Conservation (phyloP, 2,797 vertebrate species). For the Glossophaga mutica region DNA sequence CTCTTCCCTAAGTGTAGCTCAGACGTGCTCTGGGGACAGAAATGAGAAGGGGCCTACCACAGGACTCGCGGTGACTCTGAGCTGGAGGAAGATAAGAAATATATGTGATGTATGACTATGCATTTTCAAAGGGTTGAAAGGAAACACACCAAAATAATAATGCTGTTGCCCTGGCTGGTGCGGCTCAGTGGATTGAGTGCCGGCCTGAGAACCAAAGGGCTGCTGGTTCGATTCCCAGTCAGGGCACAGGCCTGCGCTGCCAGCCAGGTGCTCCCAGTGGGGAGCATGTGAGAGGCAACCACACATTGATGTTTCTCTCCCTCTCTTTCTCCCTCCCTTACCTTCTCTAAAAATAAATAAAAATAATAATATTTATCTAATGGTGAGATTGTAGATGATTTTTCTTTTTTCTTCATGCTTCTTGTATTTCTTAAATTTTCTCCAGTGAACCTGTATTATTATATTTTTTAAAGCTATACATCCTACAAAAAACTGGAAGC, state of each 20-base stretch:
- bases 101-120: not conserved
- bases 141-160: not conserved
- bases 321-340: no score
- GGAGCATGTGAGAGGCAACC: no score
- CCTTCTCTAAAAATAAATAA: no score
- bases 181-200: no score
- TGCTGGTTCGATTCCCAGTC: no score
- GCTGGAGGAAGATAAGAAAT: not conserved
- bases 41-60: not conserved
- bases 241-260: no score
- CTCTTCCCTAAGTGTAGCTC: no score
- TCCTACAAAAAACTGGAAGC: not conserved
- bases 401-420: slow-evolving; percentile 4
- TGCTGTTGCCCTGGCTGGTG: not conserved
- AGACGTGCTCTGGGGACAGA: not conserved
- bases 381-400: not conserved
- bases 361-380: not conserved
- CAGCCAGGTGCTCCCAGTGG: no score
- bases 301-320: no score
- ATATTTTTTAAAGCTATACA: not conserved
- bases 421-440: not conserved
- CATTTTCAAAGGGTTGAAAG: not conserved
- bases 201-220: no score
- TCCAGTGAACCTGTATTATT: not conserved
- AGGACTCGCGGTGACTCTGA: not conserved